A percentile compares a stretch with the other conserved stretches of the same genome.
These are phyloP conservation scores for Falco naumanni DNA, from an alignment of 2,797 vertebrate genomes.

Conservation along the genomic window DNA sequence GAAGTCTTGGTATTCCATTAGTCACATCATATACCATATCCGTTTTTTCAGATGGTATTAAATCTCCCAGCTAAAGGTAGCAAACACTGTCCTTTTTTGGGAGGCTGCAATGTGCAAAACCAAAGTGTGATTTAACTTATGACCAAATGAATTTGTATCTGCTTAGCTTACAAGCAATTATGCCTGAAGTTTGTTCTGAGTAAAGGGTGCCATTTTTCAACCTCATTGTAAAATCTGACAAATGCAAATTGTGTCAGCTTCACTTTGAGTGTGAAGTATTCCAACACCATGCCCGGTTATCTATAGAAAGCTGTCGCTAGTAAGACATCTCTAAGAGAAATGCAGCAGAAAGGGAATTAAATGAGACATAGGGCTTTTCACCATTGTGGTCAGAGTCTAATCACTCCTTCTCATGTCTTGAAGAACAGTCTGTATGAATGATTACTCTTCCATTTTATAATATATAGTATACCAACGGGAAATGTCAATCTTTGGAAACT, in stretches of 20 bases:
- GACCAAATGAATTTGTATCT: background rate
- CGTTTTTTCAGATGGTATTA: background rate
- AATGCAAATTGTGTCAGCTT: conserved; percentile 51
- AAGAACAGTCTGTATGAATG: background rate
- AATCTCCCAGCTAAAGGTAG: background rate
- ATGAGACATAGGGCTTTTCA: background rate
- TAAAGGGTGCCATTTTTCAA: background rate
- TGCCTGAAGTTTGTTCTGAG: background rate
- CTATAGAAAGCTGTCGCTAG: conserved; percentile 16
- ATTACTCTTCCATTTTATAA: conserved; percentile 5
- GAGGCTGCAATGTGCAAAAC: background rate
- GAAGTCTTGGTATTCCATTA: background rate
- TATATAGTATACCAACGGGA: background rate
- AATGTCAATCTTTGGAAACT: background rate
- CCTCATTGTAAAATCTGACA: conserved; percentile 50
- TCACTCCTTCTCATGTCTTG: background rate
- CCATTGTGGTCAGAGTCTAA: conserved; percentile 21
- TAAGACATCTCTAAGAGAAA: conserved; percentile 40
- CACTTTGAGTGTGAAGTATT: conserved; percentile 53
- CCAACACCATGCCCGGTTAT: conserved; percentile 1
- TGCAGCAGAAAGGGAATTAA: conserved; percentile 12
- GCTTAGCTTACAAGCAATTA: conserved; percentile 26
- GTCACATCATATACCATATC: background rate
- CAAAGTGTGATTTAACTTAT: background rate
- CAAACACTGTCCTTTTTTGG: background rate